Conservation (phyloP, 2,888 invertebrate species). For the Polyommatus icarus region DNA sequence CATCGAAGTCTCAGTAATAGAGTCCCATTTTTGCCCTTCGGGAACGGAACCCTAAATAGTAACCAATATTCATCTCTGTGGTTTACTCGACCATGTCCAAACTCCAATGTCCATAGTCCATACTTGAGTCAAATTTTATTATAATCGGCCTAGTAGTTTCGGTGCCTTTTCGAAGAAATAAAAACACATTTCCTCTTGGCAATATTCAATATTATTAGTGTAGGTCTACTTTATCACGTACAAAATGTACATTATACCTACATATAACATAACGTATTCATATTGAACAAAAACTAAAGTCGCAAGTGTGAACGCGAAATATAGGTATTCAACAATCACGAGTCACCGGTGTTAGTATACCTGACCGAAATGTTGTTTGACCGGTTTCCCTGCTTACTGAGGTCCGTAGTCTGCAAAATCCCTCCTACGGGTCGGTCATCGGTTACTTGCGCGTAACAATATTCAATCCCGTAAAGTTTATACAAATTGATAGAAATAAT, state of each 20-base stretch:
- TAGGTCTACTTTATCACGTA: too few species aligned
- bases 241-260: too few species aligned
- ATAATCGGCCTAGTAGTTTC: too few species aligned
- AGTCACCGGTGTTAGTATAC: conserved; percentile 43
- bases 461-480: conserved; percentile 53
- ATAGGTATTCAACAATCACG: conserved; percentile 9
- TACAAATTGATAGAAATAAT: background rate
- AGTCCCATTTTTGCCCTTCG: too few species aligned
- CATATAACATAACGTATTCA: too few species aligned
- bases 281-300: background rate
- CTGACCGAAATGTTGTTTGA: conserved; percentile 65
- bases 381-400: conserved; percentile 72
- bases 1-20: too few species aligned
- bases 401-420: conserved; percentile 66
- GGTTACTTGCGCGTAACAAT: conserved; percentile 57
- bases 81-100: too few species aligned
- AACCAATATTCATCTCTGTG: too few species aligned
- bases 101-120: too few species aligned
- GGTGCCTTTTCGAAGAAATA: background rate
- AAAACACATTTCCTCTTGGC: background rate
- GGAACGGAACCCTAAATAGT: too few species aligned
- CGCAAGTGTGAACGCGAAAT: conserved; percentile 17
- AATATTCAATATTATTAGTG: too few species aligned
- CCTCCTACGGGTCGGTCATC: conserved; percentile 63
- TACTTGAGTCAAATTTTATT: too few species aligned